Evolutionary conservation across 2,888 invertebrate species (phyloP).

Genomic region (Bombyx huttoni): DNA sequence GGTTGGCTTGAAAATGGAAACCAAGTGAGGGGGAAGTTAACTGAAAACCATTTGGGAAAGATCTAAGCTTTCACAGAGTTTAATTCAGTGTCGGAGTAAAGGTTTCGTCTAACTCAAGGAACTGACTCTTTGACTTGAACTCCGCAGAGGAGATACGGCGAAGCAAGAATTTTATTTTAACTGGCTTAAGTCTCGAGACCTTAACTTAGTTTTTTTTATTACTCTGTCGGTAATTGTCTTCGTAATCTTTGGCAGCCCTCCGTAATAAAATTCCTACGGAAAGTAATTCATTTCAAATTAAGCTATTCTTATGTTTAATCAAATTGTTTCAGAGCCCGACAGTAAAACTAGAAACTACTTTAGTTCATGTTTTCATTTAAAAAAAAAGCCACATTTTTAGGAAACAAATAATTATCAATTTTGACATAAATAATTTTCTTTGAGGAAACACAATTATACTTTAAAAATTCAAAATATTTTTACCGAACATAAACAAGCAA

Average conservation of each 20-base stretch:
- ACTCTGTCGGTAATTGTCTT: not conserved
- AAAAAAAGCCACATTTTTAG: not conserved
- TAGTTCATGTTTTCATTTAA: not conserved
- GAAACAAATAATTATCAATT: not conserved
- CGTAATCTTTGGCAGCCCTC: not conserved
- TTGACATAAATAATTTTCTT: not conserved
- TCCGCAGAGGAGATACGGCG: not conserved
- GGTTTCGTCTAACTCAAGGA: conserved; percentile 7
- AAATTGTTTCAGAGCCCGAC: not conserved
- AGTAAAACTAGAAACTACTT: not conserved
- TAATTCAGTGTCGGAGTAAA: conserved; percentile 9
- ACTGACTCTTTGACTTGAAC: conserved; percentile 3
- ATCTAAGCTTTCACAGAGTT: conserved; percentile 10
- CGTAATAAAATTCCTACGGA: not conserved
- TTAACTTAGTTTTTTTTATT: not conserved
- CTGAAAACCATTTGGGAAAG: conserved; percentile 5
- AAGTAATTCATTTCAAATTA: not conserved
- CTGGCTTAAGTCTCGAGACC: not conserved
- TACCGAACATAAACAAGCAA: not conserved
- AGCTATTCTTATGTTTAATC: not conserved
- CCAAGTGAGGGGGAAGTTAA: not conserved
- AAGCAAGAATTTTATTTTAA: not conserved
- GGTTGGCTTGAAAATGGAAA: not conserved
- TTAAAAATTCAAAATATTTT: not conserved
- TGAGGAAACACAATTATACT: not conserved